Percentiles rank a stretch among this genome's conserved stretches.
Conservation (phyloP, 2,113 vertebrate species). For the Vulpes ferrilata region DNA sequence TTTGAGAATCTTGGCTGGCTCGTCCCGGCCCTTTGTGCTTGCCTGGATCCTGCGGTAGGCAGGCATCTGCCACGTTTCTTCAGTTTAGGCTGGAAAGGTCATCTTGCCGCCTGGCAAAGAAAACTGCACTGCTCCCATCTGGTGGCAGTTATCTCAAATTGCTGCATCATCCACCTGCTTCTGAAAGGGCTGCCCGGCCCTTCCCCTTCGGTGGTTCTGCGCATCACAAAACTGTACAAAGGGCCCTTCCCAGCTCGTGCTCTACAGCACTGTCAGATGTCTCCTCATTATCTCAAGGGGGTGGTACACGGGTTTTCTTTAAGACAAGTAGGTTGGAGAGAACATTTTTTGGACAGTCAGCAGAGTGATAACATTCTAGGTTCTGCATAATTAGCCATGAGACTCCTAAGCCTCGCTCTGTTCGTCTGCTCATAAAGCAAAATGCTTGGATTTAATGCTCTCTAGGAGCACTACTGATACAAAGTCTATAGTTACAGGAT, state of each 20-base stretch:
- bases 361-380: neutral
- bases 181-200: neutral
- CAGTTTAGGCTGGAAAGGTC: neutral
- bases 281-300: neutral
- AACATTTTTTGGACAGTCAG: neutral
- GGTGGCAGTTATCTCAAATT: conserved; percentile 67
- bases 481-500: neutral
- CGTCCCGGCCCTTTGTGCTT: neutral
- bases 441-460: neutral
- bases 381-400: neutral
- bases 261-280: neutral
- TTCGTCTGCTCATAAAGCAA: neutral
- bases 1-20: neutral
- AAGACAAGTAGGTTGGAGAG: neutral
- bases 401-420: neutral
- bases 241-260: neutral
- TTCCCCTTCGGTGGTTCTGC: neutral
- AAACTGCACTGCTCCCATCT: conserved; percentile 63
- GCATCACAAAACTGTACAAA: neutral
- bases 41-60: neutral
- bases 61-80: neutral
- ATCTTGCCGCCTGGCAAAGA: neutral
- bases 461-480: neutral
- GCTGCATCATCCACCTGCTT: neutral
- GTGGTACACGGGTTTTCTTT: neutral